Evolutionary conservation across 2,113 vertebrate species (phyloP).

Genomic region (Tauraco erythrolophus): DNA sequence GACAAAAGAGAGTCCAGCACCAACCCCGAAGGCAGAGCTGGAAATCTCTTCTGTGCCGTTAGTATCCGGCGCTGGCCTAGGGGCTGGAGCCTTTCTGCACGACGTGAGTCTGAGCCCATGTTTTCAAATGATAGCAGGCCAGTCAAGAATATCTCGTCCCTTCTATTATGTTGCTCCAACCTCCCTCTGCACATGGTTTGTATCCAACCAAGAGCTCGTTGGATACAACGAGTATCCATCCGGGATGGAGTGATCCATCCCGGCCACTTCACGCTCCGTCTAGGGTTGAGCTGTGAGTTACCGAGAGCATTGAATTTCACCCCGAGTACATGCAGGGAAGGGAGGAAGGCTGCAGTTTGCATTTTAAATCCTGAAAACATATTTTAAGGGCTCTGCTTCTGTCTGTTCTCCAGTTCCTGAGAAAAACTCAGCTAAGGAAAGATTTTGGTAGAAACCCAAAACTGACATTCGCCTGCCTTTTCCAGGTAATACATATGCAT

Average conservation of each 20-base stretch:
- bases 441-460: conserved; percentile 70
- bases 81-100: neutral
- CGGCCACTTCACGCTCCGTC: neutral
- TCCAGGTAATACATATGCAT: conserved; percentile 72
- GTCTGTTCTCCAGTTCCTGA: conserved; percentile 61
- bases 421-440: conserved; percentile 63
- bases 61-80: neutral
- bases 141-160: neutral
- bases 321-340: neutral
- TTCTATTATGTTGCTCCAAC: neutral
- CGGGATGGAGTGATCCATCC: too few relatives aligned
- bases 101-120: neutral
- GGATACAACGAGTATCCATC: too few relatives aligned
- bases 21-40: conserved; percentile 6
- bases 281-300: neutral
- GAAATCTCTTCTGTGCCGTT: neutral
- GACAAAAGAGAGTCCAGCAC: neutral
- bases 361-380: conserved; percentile 48
- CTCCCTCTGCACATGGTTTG: neutral
- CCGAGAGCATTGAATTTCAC: fast-evolving
- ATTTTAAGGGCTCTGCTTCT: conserved; percentile 59
- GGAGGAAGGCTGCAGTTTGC: conserved; percentile 5
- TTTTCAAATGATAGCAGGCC: neutral
- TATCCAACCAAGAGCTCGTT: neutral
- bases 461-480: conserved; percentile 69